Percentiles rank a stretch among this genome's conserved stretches.
These are phyloP conservation scores for Hoplodrina ambigua DNA, from an alignment of 2,888 invertebrate genomes.

Conservation along the genomic window DNA sequence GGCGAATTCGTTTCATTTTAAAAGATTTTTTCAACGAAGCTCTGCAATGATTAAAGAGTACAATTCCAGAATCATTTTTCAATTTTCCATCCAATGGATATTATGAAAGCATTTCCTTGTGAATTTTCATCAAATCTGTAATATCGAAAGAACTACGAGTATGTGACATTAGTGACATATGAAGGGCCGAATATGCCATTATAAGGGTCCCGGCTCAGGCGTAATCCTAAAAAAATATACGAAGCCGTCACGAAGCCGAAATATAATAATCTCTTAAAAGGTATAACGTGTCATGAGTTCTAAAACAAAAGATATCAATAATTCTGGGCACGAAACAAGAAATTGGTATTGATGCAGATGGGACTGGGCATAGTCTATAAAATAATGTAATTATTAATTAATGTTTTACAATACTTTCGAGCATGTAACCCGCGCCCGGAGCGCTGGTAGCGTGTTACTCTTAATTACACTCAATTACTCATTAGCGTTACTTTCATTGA, in stretches of 20 bases:
- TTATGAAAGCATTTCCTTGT: conserved; percentile 48
- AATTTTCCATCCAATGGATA: conserved; percentile 29
- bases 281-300: conserved; percentile 37
- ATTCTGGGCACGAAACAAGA: conserved; percentile 6
- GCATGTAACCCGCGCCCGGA: conserved; percentile 18
- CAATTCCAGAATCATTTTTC: conserved; percentile 29
- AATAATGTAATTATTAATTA: conserved; percentile 23
- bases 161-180: conserved; percentile 49
- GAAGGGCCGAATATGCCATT: conserved; percentile 56
- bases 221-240: conserved; percentile 59
- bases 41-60: conserved; percentile 36
- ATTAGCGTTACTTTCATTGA: conserved; percentile 61
- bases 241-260: conserved; percentile 29
- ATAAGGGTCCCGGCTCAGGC: conserved; percentile 48
- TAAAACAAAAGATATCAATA: conserved; percentile 33
- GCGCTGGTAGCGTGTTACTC: conserved; percentile 53
- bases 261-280: conserved; percentile 53
- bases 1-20: conserved; percentile 52
- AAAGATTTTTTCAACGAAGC: conserved; percentile 40
- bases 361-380: conserved; percentile 12
- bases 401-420: conserved; percentile 37
- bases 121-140: conserved; percentile 41
- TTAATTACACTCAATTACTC: conserved; percentile 60
- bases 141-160: conserved; percentile 44
- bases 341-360: conserved; percentile 9